Conservation (phyloP, 2,888 invertebrate species). For the Drosophila rubida region DNA sequence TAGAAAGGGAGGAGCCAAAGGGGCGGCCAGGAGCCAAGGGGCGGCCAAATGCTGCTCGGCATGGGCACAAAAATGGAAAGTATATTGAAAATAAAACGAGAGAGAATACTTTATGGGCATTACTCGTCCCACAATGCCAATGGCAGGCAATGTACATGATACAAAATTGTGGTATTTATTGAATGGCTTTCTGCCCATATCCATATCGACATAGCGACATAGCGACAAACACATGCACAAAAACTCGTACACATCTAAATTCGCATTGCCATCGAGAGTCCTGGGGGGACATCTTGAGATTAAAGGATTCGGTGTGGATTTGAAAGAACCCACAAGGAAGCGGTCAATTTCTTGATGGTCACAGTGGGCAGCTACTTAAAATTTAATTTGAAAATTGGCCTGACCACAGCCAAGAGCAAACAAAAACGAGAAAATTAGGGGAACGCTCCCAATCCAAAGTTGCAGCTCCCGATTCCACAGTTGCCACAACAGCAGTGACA, state of each 20-base stretch:
- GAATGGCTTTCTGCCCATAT: slow-evolving; percentile 65
- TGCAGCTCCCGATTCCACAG: slow-evolving; percentile 14
- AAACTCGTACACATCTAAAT: slow-evolving; percentile 3
- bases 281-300: slow-evolving; percentile 19
- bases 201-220: no score
- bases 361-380: slow-evolving; percentile 64
- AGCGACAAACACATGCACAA: neutral
- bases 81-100: slow-evolving; percentile 75
- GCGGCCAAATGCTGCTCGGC: slow-evolving; percentile 5
- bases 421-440: slow-evolving; percentile 1
- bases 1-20: slow-evolving; percentile 16
- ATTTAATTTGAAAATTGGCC: slow-evolving; percentile 70
- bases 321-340: slow-evolving; percentile 22
- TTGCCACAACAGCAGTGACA: slow-evolving; percentile 35
- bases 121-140: slow-evolving; percentile 62
- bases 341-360: slow-evolving; percentile 50
- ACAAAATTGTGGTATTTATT: slow-evolving; percentile 77
- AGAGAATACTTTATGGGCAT: slow-evolving; percentile 70
- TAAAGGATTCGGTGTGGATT: slow-evolving; percentile 40
- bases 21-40: slow-evolving; percentile 10
- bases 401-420: slow-evolving; percentile 38
- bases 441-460: no score
- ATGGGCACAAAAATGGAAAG: slow-evolving; percentile 51
- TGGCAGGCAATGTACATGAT: slow-evolving; percentile 52
- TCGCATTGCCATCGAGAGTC: neutral